A percentile compares a stretch with the other conserved stretches of the same genome.
Evolutionary conservation across 2,888 invertebrate genomes (phyloP).

Genomic region (Gasteruption jaculator): DNA sequence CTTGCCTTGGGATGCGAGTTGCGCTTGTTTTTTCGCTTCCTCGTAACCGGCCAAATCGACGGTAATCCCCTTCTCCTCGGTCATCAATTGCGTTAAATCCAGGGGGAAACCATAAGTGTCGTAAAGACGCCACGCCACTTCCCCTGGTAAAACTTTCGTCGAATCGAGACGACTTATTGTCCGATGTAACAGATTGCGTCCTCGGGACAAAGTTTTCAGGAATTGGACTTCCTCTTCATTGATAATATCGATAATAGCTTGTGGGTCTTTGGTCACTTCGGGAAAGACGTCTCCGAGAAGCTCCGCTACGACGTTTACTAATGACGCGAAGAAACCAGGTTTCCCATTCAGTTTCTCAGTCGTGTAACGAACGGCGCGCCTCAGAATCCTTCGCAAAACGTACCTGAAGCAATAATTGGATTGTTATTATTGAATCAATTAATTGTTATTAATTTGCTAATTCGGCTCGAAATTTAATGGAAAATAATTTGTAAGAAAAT

Average conservation of each 20-base stretch:
- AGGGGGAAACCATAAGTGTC: constrained; percentile 99
- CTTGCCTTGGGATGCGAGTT: constrained; percentile 81
- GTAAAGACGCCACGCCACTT: constrained; percentile 96
- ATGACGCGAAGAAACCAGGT: constrained; percentile 87
- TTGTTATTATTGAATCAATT: too few relatives aligned
- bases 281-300: constrained; percentile 76
- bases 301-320: constrained; percentile 86
- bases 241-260: constrained; percentile 86
- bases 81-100: constrained; percentile 96
- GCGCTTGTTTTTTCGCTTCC: constrained; percentile 84
- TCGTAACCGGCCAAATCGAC: constrained; percentile 92
- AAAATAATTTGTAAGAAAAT: too few relatives aligned
- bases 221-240: constrained; percentile 98
- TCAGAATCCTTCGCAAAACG: constrained; percentile 89
- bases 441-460: too few relatives aligned
- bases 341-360: constrained; percentile 95
- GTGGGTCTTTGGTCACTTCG: constrained; percentile 83
- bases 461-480: too few relatives aligned
- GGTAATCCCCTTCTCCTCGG: constrained; percentile 85
- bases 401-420: constrained; percentile 56
- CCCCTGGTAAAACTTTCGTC: constrained; percentile 76
- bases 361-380: constrained; percentile 93
- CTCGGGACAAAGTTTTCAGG: constrained; percentile 88
- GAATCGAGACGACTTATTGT: constrained; percentile 80
- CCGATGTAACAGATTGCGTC: constrained; percentile 84